Conservation (phyloP, 2,797 vertebrate genomes). For the Eulemur mongoz region DNA sequence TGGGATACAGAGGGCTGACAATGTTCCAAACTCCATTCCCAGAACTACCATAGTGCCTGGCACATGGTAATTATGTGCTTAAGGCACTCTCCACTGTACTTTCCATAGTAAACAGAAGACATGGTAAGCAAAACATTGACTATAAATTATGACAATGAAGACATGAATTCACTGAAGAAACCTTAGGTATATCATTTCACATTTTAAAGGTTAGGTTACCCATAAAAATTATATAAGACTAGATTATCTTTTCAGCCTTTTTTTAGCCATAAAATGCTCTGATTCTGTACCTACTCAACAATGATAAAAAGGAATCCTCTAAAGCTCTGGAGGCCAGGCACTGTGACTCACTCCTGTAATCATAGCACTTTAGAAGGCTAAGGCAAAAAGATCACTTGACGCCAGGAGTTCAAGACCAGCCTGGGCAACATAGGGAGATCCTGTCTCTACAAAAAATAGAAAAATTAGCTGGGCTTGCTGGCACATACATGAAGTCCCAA, state of each 20-base stretch:
- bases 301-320: background rate
- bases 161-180: background rate
- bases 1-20: background rate
- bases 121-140: background rate
- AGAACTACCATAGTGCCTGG: background rate
- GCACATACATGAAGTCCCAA: too few relatives aligned
- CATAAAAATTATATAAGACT: background rate
- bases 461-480: background rate
- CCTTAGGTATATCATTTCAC: background rate
- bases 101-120: background rate
- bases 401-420: background rate
- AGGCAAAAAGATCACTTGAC: background rate
- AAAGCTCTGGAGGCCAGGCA: background rate
- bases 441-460: background rate
- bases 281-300: background rate
- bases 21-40: background rate
- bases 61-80: background rate
- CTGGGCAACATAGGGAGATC: background rate
- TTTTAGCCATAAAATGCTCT: background rate
- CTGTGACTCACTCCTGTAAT: background rate
- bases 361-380: background rate
- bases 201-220: background rate
- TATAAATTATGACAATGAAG: conserved; percentile 17
- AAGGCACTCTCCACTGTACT: background rate
- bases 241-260: background rate